Evolutionary conservation across 2,797 vertebrate genomes (phyloP), one percentile per base, ranked within the genome.

Genomic region (Helicolenus hilgendorfi): DNA sequence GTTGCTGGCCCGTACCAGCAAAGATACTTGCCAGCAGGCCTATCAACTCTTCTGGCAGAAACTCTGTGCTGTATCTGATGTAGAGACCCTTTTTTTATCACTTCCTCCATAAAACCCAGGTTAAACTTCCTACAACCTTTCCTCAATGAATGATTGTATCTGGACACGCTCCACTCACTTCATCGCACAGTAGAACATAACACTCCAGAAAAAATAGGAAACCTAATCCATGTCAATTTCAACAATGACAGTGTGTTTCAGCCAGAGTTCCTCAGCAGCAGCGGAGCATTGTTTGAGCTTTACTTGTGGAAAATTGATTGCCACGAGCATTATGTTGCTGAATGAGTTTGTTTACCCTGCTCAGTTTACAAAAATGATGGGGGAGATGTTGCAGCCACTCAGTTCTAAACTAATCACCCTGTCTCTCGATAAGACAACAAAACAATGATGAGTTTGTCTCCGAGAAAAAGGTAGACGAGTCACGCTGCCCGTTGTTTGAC

Each of bases 261-360:
- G 70, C 53, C 80, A 79, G 27, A 58, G 85, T 64, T 88, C 72
- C 84, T 89, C 70, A 60, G 63, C 84, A 11, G 74, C 35, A 22
- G 73, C 33, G n/a, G 70, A 13, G 82, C 85, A 88, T 96, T 96
- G 95, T 96, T 92, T 92, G 89, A 88, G 94, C 84, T 80, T 93
- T 93, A 86, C 89, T 95, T 71, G 88, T 92, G 88, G 72, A 92
- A 91, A 93, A 96, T 94, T 96, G 96, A 96, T 96, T 95, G 95
- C 92, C 96, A 96, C 27, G 0, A 93, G 94, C 95, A 95, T 96
- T 95, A 94, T 96, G 94, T 82, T 31, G 86, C 78, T 96, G 93
- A 95, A 96, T 96, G 94, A 94, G 90, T 94, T 95, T 96, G 93
- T 96, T 96, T 96, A 96, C 90, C 89, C 94, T 89, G 92, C 94